Conservation (phyloP, 2,888 invertebrate species). For the Actias luna region DNA sequence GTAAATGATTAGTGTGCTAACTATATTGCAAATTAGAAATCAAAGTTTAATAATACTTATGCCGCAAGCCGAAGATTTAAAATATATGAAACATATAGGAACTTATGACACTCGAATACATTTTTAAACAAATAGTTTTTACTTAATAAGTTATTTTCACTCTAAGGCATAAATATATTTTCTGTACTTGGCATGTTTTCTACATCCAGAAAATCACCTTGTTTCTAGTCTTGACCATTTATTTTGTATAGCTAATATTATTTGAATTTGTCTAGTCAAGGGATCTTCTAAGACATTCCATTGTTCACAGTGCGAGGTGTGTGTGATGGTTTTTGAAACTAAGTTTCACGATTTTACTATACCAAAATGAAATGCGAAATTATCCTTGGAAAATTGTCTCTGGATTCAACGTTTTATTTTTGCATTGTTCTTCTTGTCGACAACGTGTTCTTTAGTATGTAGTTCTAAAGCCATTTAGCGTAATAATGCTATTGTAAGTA, state of each 20-base stretch:
- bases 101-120: no score
- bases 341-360: neutral
- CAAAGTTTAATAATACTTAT: neutral
- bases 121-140: no score
- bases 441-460: no score
- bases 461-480: no score
- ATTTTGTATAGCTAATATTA: conserved; percentile 4
- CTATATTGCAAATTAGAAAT: neutral
- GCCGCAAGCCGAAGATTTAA: neutral
- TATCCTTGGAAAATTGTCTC: neutral
- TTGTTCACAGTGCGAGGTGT: neutral
- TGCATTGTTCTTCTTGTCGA: no score
- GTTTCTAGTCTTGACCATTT: neutral
- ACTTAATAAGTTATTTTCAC: no score
- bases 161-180: no score
- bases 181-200: neutral
- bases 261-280: conserved; percentile 33
- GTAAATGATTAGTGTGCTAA: no score
- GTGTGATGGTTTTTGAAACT: neutral
- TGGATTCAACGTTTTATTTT: neutral
- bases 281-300: conserved; percentile 27
- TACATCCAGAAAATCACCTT: neutral
- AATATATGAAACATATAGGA: neutral
- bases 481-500: no score
- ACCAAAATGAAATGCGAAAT: neutral